Evolutionary conservation across 1,140 invertebrate genomes (phyloP).

Genomic region (Anadara kagoshimensis): DNA sequence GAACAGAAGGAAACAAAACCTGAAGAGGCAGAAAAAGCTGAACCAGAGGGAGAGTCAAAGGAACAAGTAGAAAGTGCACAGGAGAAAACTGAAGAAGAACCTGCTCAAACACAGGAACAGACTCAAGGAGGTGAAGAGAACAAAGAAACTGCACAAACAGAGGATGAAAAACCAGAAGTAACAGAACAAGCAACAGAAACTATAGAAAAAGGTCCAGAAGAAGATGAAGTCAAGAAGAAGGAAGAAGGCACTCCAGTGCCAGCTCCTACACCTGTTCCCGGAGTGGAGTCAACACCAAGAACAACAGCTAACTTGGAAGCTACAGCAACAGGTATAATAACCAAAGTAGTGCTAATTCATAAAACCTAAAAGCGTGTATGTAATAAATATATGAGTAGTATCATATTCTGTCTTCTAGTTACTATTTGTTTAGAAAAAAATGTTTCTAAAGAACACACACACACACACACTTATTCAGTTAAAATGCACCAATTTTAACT

Average conservation of each 20-base stretch:
- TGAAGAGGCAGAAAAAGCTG: constrained; percentile 17
- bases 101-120: constrained; percentile 14
- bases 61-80: constrained; percentile 14
- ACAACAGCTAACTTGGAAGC: constrained; percentile 60
- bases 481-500: too few relatives aligned
- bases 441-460: too few relatives aligned
- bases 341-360: too few relatives aligned
- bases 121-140: constrained; percentile 12
- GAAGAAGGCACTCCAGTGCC: constrained; percentile 27
- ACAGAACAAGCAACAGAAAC: constrained; percentile 15
- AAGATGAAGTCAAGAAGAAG: constrained; percentile 23
- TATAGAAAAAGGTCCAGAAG: constrained; percentile 13
- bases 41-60: constrained; percentile 13
- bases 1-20: constrained; percentile 22
- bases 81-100: constrained; percentile 18
- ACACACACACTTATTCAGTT: too few relatives aligned
- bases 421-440: too few relatives aligned
- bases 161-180: constrained; percentile 10
- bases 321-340: constrained; percentile 67
- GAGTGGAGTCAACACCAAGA: constrained; percentile 48
- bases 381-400: too few relatives aligned
- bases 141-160: constrained; percentile 4
- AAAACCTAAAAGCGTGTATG: too few relatives aligned
- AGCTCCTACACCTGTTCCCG: constrained; percentile 39
- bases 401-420: too few relatives aligned